Evolutionary conservation across 2,888 invertebrate species (phyloP).

Genomic region (Drosophila dives): DNA sequence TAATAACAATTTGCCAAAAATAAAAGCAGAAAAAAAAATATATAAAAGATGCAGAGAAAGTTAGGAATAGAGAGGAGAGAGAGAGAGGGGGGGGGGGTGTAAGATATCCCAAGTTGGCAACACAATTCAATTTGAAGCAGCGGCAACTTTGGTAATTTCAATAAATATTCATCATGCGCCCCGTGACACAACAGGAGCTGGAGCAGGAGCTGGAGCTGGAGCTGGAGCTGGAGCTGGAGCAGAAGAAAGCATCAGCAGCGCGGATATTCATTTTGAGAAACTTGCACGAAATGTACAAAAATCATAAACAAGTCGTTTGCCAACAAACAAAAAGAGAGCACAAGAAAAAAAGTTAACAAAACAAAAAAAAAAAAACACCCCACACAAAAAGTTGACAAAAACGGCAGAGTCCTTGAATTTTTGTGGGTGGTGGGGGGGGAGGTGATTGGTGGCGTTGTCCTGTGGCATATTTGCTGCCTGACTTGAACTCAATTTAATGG

Average conservation of each 20-base stretch:
- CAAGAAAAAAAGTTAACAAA: neutral
- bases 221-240: constrained; percentile 2
- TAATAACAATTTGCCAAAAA: constrained; percentile 84
- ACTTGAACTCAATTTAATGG: constrained; percentile 84
- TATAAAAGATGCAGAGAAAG: constrained; percentile 2
- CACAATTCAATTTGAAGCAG: constrained; percentile 81
- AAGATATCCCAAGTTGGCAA: constrained; percentile 68
- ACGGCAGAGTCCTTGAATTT: constrained; percentile 38
- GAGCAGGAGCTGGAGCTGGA: neutral
- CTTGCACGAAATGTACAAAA: constrained; percentile 61
- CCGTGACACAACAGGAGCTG: constrained; percentile 43
- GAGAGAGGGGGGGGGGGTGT: constrained; percentile 4
- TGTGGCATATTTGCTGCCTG: constrained; percentile 81
- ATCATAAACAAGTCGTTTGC: constrained; percentile 72
- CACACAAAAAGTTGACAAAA: constrained; percentile 67
- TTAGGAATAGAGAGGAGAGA: constrained; percentile 4
- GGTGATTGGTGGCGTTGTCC: constrained; percentile 13
- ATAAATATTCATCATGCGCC: constrained; percentile 83
- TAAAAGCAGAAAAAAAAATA: constrained; percentile 19
- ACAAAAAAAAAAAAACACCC: constrained; percentile 9
- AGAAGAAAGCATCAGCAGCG: constrained; percentile 37
- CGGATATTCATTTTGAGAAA: constrained; percentile 65
- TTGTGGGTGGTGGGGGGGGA: neutral
- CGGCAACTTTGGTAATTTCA: constrained; percentile 81
- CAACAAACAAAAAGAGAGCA: constrained; percentile 23